phyloP scores from a whole-genome alignment of 1,140 invertebrate species.

The Leptinotarsa lineolata region DNA sequence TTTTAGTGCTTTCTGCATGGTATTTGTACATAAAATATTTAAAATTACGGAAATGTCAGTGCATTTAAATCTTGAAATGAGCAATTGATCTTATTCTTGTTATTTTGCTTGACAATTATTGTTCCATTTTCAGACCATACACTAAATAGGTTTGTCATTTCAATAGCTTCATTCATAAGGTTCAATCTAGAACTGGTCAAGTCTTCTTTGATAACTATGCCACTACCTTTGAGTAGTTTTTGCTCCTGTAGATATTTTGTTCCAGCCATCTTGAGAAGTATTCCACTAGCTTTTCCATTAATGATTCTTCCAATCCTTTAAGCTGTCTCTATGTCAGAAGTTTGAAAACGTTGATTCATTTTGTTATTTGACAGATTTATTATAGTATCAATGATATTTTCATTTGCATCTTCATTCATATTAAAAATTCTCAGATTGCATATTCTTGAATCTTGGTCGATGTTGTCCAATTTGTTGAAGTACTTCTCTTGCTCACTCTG shows the following conservation, averaged over 20 bases:
- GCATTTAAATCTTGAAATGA: too few relatives aligned
- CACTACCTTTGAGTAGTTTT: conserved; percentile 17
- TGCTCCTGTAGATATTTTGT: conserved; percentile 12
- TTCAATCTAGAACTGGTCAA: conserved; percentile 10
- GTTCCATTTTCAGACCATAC: too few relatives aligned
- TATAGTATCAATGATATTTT: conserved; percentile 13
- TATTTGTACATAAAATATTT: too few relatives aligned
- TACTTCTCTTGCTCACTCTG: conserved; percentile 16
- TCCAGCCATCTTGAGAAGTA: conserved; percentile 16
- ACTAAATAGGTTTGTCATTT: too few relatives aligned
- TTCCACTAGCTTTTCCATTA: not conserved
- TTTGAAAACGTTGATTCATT: conserved; percentile 11
- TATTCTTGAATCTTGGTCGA: conserved; percentile 14
- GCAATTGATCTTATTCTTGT: too few relatives aligned
- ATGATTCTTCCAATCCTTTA: conserved; percentile 11
- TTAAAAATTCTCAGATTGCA: conserved; percentile 15
- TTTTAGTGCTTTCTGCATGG: too few relatives aligned
- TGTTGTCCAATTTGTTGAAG: too few relatives aligned
- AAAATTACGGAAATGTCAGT: too few relatives aligned
- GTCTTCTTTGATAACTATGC: conserved; percentile 15
- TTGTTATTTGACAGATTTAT: conserved; percentile 9
- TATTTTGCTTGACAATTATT: too few relatives aligned
- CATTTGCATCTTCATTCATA: conserved; percentile 11
- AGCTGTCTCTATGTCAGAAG: conserved; percentile 11
- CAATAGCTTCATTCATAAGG: too few relatives aligned